Percentiles rank a stretch among this genome's conserved stretches.
Conservation (phyloP, 2,113 vertebrate species). For the Cynoglossus semilaevis region DNA sequence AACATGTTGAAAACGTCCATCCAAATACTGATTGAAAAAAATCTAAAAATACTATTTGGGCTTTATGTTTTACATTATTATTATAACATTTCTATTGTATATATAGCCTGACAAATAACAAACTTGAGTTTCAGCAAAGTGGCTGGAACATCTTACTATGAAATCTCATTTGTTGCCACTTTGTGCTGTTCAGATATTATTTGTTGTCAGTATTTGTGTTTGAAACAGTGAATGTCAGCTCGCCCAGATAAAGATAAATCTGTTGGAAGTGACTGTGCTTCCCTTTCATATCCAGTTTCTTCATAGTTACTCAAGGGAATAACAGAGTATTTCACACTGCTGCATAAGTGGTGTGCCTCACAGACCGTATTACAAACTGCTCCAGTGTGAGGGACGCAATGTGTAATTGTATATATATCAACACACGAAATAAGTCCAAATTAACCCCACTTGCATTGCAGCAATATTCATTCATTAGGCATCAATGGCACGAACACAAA, state of each 20-base stretch:
- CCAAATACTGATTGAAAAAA: too few relatives aligned
- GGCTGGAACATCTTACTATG: too few relatives aligned
- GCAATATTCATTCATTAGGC: slow-evolving; percentile 11
- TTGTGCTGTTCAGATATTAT: neutral
- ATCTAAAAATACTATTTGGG: too few relatives aligned
- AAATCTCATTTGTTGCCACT: neutral
- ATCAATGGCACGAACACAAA: slow-evolving; percentile 5
- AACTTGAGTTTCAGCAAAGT: too few relatives aligned
- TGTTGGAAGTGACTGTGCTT: slow-evolving; percentile 19
- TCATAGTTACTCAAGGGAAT: slow-evolving; percentile 27
- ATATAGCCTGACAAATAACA: too few relatives aligned
- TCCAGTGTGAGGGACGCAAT: slow-evolving; percentile 1
- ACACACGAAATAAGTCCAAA: slow-evolving; percentile 18
- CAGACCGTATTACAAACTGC: slow-evolving; percentile 33
- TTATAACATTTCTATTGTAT: too few relatives aligned
- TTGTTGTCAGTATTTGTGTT: neutral
- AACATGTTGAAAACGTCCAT: too few relatives aligned
- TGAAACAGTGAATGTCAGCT: slow-evolving; percentile 15
- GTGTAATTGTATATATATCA: slow-evolving; percentile 24
- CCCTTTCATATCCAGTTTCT: slow-evolving; percentile 51
- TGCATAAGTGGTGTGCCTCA: slow-evolving; percentile 11
- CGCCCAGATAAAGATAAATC: slow-evolving; percentile 8
- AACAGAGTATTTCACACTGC: slow-evolving; percentile 38
- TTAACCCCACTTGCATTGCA: neutral
- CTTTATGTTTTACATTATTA: too few relatives aligned